Evolutionary conservation across 2,888 invertebrate species (phyloP).

Genomic region (Dyspetes luteomarginatus): DNA sequence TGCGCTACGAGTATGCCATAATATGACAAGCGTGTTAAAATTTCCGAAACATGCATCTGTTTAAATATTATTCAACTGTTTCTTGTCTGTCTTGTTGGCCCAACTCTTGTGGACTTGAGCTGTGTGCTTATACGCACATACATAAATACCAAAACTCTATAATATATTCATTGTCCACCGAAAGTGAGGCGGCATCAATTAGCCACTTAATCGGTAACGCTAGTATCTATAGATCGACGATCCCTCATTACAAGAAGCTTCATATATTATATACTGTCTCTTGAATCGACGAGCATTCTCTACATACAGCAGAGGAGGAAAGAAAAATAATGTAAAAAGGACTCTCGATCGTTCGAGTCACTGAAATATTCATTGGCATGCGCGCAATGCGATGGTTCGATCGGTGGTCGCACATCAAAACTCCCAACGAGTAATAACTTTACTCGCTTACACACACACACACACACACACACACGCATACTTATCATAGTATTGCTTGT

Average conservation of each 20-base stretch:
- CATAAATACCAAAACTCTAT: too few relatives aligned
- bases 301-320: neutral
- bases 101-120: too few relatives aligned
- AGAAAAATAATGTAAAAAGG: conserved; percentile 15
- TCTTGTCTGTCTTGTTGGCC: too few relatives aligned
- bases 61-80: too few relatives aligned
- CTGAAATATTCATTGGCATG: conserved; percentile 58
- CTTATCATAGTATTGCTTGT: neutral
- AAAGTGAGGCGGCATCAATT: conserved; percentile 59
- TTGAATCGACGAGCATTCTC: neutral
- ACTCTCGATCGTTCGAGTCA: conserved; percentile 20
- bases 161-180: neutral
- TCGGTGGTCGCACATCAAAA: conserved; percentile 41
- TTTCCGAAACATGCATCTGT: too few relatives aligned
- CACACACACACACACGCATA: neutral
- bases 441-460: conserved; percentile 2
- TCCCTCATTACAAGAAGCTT: conserved; percentile 54
- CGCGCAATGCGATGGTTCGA: conserved; percentile 32
- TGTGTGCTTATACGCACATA: too few relatives aligned
- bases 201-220: conserved; percentile 52
- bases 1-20: too few relatives aligned
- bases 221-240: conserved; percentile 62
- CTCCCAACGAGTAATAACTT: neutral
- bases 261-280: neutral
- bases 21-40: too few relatives aligned